Evolutionary conservation across 2,113 vertebrate species (phyloP).

Genomic region (Onychostruthus taczanowskii): DNA sequence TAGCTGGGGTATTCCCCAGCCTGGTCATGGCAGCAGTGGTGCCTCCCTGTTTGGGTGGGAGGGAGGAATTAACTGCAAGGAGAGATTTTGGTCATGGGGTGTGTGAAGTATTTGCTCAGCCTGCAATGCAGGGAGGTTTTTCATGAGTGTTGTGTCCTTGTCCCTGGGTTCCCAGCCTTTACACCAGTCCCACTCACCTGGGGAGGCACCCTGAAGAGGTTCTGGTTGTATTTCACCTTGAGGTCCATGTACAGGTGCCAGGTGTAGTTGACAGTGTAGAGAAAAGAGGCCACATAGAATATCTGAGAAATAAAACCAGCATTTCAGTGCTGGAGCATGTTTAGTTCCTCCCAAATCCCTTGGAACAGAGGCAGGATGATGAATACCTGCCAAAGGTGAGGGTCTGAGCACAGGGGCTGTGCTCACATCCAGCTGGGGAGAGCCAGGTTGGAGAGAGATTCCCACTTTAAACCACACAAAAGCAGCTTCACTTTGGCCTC

Average conservation of each 20-base stretch:
- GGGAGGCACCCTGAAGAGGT: slow-evolving; percentile 52
- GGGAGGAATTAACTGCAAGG: background rate
- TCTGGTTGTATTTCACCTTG: slow-evolving; percentile 72
- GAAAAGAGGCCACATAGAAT: slow-evolving; percentile 85
- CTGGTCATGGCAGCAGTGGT: background rate
- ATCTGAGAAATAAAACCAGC: slow-evolving; percentile 71
- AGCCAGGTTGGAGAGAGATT: background rate
- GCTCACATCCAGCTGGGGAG: background rate
- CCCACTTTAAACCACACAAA: background rate
- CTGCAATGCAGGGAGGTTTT: background rate
- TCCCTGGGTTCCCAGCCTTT: background rate
- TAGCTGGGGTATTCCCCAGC: background rate
- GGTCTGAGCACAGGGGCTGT: background rate
- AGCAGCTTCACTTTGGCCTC: background rate
- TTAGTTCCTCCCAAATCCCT: background rate
- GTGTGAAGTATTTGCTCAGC: slow-evolving; percentile 45
- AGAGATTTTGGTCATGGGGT: background rate
- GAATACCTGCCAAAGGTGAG: background rate
- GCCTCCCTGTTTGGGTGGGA: background rate
- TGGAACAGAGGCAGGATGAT: background rate
- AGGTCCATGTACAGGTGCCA: slow-evolving; percentile 83
- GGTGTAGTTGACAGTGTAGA: slow-evolving; percentile 86
- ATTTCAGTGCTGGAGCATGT: background rate
- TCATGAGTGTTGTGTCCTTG: background rate
- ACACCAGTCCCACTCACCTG: slow-evolving; percentile 64